Evolutionary conservation across 2,797 vertebrate genomes (phyloP).

Genomic region (Acanthopagrus latus): DNA sequence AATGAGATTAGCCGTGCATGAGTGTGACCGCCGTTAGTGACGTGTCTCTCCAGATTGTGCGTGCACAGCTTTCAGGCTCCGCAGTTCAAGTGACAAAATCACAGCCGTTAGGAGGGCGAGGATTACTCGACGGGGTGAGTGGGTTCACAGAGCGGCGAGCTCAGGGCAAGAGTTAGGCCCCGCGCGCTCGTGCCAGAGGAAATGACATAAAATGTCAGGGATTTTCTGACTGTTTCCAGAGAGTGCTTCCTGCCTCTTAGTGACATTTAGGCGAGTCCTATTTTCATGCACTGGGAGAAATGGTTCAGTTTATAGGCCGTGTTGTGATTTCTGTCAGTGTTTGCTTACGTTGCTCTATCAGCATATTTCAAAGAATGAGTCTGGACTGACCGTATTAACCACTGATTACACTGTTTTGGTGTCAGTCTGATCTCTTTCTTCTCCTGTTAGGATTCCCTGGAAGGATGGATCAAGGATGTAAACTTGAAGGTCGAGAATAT

Average conservation of each 20-base stretch:
- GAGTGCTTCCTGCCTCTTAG: constrained; percentile 33
- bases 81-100: constrained; percentile 80
- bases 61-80: constrained; percentile 60
- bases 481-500: background rate
- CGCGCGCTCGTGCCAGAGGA: constrained; percentile 48
- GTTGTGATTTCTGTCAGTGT: background rate
- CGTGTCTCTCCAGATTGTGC: constrained; percentile 71
- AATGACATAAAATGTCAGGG: constrained; percentile 58
- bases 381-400: background rate
- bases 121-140: constrained; percentile 77
- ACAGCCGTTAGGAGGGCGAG: constrained; percentile 67
- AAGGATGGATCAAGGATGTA: constrained; percentile 1
- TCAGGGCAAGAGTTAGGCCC: constrained; percentile 57
- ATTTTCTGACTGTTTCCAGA: constrained; percentile 57
- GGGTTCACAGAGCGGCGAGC: constrained; percentile 64
- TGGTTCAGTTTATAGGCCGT: background rate
- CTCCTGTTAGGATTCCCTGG: constrained; percentile 12
- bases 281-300: constrained; percentile 30
- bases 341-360: background rate
- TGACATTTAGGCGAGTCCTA: constrained; percentile 11
- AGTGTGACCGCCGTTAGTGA: constrained; percentile 78
- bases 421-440: constrained; percentile 5
- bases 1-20: constrained; percentile 80
- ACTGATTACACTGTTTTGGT: constrained; percentile 10
- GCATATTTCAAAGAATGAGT: background rate